Evolutionary conservation across 2,113 vertebrate genomes (phyloP).

Genomic region (Zingel zingel): DNA sequence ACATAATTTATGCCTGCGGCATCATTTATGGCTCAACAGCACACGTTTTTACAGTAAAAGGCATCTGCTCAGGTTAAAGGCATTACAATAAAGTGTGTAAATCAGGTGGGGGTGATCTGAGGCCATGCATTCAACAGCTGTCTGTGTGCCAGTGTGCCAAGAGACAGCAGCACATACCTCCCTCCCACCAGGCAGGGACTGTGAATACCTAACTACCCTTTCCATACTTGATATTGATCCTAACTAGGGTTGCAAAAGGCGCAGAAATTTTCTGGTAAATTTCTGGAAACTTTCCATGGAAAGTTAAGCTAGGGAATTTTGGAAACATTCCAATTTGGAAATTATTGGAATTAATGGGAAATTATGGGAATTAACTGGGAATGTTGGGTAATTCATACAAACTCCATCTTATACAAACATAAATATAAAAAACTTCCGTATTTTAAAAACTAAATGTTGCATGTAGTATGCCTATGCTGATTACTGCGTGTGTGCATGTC

Average conservation of each 20-base stretch:
- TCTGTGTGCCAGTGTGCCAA: slow-evolving; percentile 45
- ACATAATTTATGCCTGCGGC: background rate
- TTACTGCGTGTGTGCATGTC: no score
- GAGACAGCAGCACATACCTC: slow-evolving; percentile 19
- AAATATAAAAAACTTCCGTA: no score
- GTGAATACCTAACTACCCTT: slow-evolving; percentile 17
- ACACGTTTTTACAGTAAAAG: slow-evolving; percentile 5
- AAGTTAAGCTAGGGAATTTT: no score
- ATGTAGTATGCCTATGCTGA: no score
- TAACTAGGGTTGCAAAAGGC: background rate
- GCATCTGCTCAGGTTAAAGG: background rate
- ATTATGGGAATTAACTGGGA: no score
- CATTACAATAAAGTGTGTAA: slow-evolving; percentile 11
- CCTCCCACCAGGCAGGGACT: slow-evolving; percentile 13
- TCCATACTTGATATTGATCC: slow-evolving; percentile 62
- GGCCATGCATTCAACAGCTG: slow-evolving; percentile 49
- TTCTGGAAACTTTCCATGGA: no score
- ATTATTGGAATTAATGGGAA: no score
- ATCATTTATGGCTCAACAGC: slow-evolving; percentile 32
- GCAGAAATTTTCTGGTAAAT: no score
- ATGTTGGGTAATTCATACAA: no score
- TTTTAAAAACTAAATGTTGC: no score
- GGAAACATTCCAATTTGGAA: no score
- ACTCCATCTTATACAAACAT: no score
- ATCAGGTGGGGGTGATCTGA: slow-evolving; percentile 29